Evolutionary conservation across 1,140 invertebrate genomes (phyloP).

Genomic region (Philopotamus ludificatus): DNA sequence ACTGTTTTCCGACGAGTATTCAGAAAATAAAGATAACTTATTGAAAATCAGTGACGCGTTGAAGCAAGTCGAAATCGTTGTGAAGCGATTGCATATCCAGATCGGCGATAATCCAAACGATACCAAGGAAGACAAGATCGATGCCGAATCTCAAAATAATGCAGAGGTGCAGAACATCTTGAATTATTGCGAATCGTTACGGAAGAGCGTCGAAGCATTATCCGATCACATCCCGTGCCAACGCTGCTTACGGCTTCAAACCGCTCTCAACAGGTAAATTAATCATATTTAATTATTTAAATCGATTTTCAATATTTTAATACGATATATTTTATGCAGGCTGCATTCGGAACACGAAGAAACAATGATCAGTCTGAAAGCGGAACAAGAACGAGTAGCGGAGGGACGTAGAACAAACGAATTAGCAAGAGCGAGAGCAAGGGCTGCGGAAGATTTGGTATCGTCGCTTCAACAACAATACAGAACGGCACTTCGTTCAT

Average conservation of each 20-base stretch:
- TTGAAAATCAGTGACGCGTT: slow-evolving; percentile 55
- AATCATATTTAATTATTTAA: slow-evolving; percentile 5
- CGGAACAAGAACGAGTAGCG: slow-evolving; percentile 31
- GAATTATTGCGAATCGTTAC: slow-evolving; percentile 49
- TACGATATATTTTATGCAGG: slow-evolving; percentile 27
- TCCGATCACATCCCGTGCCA: slow-evolving; percentile 56
- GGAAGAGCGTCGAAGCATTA: slow-evolving; percentile 51
- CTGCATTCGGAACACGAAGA: slow-evolving; percentile 36
- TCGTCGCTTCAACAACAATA: slow-evolving; percentile 37
- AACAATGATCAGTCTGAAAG: slow-evolving; percentile 25
- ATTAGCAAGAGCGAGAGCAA: slow-evolving; percentile 29
- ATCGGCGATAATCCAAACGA: slow-evolving; percentile 44
- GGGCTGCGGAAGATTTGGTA: slow-evolving; percentile 38
- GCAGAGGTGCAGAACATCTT: slow-evolving; percentile 39
- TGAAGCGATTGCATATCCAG: slow-evolving; percentile 48
- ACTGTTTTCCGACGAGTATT: slow-evolving; percentile 57
- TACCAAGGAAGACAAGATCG: slow-evolving; percentile 19
- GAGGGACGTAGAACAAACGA: slow-evolving; percentile 30
- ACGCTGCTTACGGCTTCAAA: slow-evolving; percentile 61
- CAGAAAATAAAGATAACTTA: slow-evolving; percentile 57
- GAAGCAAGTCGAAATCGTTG: slow-evolving; percentile 51
- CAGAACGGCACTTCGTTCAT: slow-evolving; percentile 17
- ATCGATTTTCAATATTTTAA: slow-evolving; percentile 13
- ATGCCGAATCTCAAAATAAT: slow-evolving; percentile 21
- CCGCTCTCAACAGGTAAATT: slow-evolving; percentile 53